Evolutionary conservation across 1,140 invertebrate species (phyloP).

Genomic region (Drosophila repletoides): DNA sequence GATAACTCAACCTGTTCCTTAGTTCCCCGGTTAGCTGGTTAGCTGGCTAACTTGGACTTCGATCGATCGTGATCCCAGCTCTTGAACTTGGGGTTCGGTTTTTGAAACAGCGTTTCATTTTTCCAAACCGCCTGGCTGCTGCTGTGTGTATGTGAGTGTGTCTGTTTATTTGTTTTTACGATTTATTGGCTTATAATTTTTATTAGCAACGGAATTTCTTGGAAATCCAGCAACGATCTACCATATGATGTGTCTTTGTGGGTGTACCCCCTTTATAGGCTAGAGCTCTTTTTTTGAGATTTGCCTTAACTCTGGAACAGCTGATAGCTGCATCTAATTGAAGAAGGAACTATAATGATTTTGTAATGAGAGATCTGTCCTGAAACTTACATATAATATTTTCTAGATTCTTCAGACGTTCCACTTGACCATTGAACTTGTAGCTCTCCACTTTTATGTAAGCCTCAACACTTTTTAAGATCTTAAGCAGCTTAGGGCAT

Average conservation of each 20-base stretch:
- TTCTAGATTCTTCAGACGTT: not conserved
- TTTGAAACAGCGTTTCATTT: constrained; percentile 61
- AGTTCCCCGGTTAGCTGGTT: not conserved
- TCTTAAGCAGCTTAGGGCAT: constrained; percentile 51
- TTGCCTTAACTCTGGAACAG: constrained; percentile 34
- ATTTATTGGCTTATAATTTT: constrained; percentile 81
- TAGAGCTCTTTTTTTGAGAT: not conserved
- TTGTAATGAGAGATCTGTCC: too few species aligned
- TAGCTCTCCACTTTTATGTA: constrained; percentile 47
- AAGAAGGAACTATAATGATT: too few species aligned
- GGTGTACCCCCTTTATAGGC: not conserved
- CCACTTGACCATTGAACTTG: constrained; percentile 48
- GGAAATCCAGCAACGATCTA: constrained; percentile 48
- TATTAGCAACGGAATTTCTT: constrained; percentile 74
- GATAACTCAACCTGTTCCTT: constrained; percentile 77
- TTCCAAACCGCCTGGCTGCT: not conserved
- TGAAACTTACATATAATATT: not conserved
- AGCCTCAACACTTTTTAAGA: constrained; percentile 49
- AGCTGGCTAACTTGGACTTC: constrained; percentile 2
- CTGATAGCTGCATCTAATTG: constrained; percentile 4
- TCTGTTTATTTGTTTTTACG: constrained; percentile 60
- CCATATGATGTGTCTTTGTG: constrained; percentile 42
- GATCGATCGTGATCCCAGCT: constrained; percentile 23
- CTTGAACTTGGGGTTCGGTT: constrained; percentile 8
- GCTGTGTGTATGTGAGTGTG: constrained; percentile 9